These are phyloP conservation scores for Drosophila recens DNA, from an alignment of 2,888 invertebrate species.

Conservation along the genomic window DNA sequence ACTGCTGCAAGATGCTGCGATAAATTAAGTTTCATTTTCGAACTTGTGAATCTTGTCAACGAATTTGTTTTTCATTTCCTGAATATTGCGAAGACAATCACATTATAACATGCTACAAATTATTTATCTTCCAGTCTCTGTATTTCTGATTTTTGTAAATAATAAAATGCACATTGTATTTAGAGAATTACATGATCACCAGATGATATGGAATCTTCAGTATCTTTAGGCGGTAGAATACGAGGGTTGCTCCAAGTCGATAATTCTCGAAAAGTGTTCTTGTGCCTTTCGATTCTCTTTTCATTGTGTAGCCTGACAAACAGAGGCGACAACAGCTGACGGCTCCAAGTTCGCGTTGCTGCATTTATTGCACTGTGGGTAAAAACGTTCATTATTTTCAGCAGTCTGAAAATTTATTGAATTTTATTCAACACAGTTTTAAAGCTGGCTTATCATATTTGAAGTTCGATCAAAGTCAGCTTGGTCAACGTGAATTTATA, in stretches of 20 bases:
- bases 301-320: slow-evolving; percentile 5
- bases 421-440: background rate
- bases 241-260: slow-evolving; percentile 16
- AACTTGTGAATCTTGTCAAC: background rate
- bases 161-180: background rate
- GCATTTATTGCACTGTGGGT: background rate
- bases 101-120: background rate
- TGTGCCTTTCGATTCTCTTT: slow-evolving; percentile 3
- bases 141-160: background rate
- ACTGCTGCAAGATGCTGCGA: background rate
- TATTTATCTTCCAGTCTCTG: background rate
- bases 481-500: no score
- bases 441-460: no score
- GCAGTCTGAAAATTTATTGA: background rate
- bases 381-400: background rate
- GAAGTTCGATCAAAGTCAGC: background rate
- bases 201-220: background rate
- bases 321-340: slow-evolving; percentile 47
- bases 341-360: slow-evolving; percentile 37
- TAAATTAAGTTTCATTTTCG: background rate
- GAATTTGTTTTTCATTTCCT: background rate
- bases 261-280: background rate
- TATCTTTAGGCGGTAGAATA: background rate
- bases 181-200: background rate
- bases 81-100: background rate